These are phyloP conservation scores for Pangasius larnaudii DNA, from an alignment of 2,797 vertebrate species.

Conservation along the genomic window DNA sequence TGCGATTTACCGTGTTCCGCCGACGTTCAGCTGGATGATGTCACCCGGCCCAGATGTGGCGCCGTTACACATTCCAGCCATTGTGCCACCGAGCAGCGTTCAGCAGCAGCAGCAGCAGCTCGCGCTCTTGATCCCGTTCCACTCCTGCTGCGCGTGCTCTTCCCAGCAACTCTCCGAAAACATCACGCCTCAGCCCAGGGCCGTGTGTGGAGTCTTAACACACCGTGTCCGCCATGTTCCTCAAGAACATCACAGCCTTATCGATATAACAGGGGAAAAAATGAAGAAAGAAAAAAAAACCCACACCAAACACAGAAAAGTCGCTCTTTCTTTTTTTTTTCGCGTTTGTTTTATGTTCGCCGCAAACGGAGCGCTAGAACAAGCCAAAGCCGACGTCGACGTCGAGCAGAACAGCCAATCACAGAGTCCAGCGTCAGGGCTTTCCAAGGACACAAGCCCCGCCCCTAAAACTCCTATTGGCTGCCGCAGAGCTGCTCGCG, in stretches of 20 bases:
- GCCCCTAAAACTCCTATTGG: conserved; percentile 19
- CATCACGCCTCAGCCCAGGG: conserved; percentile 15
- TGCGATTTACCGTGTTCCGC: conserved; percentile 92
- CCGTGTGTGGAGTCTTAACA: not conserved
- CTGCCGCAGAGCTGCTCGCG: not conserved
- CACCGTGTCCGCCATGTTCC: conserved; percentile 27
- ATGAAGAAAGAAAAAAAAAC: not conserved
- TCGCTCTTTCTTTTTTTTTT: not conserved
- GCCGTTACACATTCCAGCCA: conserved; percentile 84
- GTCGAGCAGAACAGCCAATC: conserved; percentile 19
- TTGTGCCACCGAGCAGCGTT: conserved; percentile 59
- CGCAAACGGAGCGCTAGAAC: not conserved
- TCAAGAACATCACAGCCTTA: not conserved
- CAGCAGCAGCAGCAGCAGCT: conserved; percentile 11
- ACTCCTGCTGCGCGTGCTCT: not conserved
- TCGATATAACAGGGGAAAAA: not conserved
- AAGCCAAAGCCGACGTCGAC: not conserved
- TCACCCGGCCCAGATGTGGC: conserved; percentile 84
- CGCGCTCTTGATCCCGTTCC: not conserved
- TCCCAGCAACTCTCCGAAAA: conserved; percentile 27
- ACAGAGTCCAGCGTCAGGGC: not conserved
- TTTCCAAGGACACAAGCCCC: not conserved
- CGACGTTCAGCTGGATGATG: conserved; percentile 96
- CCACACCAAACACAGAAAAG: not conserved
- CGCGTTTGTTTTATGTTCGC: not conserved